Conservation (phyloP, 2,113 vertebrate genomes). For the Haplotaxodon microlepis region DNA sequence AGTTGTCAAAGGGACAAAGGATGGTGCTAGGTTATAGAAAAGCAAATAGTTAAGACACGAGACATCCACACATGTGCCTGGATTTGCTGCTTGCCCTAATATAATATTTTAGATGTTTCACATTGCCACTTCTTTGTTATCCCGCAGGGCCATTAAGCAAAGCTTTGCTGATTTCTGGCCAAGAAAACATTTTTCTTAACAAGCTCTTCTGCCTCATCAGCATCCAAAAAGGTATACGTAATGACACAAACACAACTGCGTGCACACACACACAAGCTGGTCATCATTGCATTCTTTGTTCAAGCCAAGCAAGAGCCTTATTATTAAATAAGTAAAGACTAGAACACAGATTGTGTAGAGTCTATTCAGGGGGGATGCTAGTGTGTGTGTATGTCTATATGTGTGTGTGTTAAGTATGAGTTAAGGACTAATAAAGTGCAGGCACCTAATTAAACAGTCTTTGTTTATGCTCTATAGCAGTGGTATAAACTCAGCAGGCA, state of each 20-base stretch:
- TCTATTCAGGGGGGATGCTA: constrained; percentile 5
- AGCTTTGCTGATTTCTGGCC: constrained; percentile 36
- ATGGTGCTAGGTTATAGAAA: constrained; percentile 8
- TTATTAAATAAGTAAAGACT: constrained; percentile 59
- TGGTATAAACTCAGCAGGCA: constrained; percentile 56
- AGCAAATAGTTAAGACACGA: constrained; percentile 17
- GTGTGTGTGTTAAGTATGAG: constrained; percentile 57
- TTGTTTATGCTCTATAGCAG: constrained; percentile 66
- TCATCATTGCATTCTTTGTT: constrained; percentile 47
- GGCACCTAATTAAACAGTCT: constrained; percentile 73
- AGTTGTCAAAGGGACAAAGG: constrained; percentile 40
- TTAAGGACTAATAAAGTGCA: constrained; percentile 68
- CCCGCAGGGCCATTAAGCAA: constrained; percentile 27
- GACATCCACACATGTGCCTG: constrained; percentile 15
- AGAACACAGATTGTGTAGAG: constrained; percentile 19
- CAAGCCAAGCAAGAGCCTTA: constrained; percentile 34
- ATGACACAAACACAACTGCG: not conserved
- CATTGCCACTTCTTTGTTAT: constrained; percentile 38
- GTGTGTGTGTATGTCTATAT: not conserved
- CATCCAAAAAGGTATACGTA: constrained; percentile 25
- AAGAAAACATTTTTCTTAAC: constrained; percentile 54
- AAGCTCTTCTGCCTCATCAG: constrained; percentile 40
- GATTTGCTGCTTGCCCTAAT: constrained; percentile 10
- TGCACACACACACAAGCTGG: not conserved
- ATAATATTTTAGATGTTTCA: constrained; percentile 18